phyloP scores from a whole-genome alignment of 2,888 invertebrate species.

The Lasioglossum figueresi region DNA sequence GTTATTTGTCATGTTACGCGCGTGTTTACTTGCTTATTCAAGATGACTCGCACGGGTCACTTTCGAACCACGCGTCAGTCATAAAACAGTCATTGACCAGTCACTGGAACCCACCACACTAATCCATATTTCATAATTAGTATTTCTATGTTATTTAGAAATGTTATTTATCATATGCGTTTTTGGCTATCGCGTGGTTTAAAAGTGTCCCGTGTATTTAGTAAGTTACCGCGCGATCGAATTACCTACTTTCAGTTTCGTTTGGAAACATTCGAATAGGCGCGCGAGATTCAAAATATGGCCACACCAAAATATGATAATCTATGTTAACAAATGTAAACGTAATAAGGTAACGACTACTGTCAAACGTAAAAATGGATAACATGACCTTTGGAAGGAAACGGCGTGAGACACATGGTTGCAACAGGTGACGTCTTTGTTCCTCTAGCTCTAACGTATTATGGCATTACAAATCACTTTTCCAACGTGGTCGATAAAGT shows the following conservation, averaged over 20 bases:
- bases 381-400: constrained; percentile 3
- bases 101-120: background rate
- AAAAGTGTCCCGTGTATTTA: background rate
- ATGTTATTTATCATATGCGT: background rate
- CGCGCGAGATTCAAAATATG: constrained; percentile 32
- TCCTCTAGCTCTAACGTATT: background rate
- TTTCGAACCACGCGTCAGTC: background rate
- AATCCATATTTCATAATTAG: background rate
- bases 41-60: background rate
- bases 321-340: background rate
- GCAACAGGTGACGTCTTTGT: background rate
- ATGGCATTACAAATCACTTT: background rate
- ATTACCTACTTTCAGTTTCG: background rate
- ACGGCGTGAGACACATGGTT: background rate
- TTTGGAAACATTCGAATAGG: background rate
- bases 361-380: background rate
- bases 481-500: background rate
- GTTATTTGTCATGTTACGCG: background rate
- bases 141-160: background rate
- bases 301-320: background rate
- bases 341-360: background rate
- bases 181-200: background rate
- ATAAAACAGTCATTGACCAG: background rate
- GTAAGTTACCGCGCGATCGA: background rate
- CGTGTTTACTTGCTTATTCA: background rate